These are phyloP conservation scores for Macroteleia sp. DNA, from an alignment of 2,888 invertebrate genomes.

Conservation along the genomic window DNA sequence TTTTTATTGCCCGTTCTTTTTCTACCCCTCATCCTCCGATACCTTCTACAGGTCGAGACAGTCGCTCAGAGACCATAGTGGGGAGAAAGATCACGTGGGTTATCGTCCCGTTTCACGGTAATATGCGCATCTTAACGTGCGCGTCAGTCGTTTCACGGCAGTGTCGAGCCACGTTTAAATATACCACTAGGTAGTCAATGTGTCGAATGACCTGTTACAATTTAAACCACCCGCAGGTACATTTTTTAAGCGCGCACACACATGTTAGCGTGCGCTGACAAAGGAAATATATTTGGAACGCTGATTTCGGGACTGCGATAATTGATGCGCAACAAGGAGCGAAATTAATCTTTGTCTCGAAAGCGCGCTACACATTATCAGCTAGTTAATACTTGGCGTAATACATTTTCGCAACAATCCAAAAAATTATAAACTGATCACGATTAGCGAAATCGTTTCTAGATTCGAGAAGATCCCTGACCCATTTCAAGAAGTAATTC, in stretches of 20 bases:
- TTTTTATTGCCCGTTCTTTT: slow-evolving; percentile 53
- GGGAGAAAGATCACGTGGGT: slow-evolving; percentile 75
- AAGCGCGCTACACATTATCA: neutral
- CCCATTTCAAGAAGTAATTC: slow-evolving; percentile 26
- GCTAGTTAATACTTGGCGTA: neutral
- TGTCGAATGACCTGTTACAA: slow-evolving; percentile 56
- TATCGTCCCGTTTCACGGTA: slow-evolving; percentile 73
- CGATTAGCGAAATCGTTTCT: slow-evolving; percentile 31
- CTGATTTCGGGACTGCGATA: neutral
- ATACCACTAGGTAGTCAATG: slow-evolving; percentile 68
- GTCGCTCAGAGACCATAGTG: slow-evolving; percentile 1
- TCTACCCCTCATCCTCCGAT: slow-evolving; percentile 45
- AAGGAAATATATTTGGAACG: slow-evolving; percentile 49
- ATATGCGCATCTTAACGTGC: slow-evolving; percentile 73
- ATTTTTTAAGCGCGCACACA: slow-evolving; percentile 35
- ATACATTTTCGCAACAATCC: slow-evolving; percentile 5
- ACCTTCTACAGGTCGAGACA: slow-evolving; percentile 47
- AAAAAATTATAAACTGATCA: slow-evolving; percentile 18
- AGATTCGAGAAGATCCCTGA: slow-evolving; percentile 35
- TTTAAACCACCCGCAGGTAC: slow-evolving; percentile 58
- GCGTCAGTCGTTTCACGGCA: slow-evolving; percentile 71
- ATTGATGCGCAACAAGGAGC: slow-evolving; percentile 1
- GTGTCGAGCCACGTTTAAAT: slow-evolving; percentile 69
- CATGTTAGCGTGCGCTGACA: slow-evolving; percentile 9
- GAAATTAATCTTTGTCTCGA: neutral